Evolutionary conservation across 2,113 vertebrate species (phyloP).

Genomic region (Peromyscus californicus): DNA sequence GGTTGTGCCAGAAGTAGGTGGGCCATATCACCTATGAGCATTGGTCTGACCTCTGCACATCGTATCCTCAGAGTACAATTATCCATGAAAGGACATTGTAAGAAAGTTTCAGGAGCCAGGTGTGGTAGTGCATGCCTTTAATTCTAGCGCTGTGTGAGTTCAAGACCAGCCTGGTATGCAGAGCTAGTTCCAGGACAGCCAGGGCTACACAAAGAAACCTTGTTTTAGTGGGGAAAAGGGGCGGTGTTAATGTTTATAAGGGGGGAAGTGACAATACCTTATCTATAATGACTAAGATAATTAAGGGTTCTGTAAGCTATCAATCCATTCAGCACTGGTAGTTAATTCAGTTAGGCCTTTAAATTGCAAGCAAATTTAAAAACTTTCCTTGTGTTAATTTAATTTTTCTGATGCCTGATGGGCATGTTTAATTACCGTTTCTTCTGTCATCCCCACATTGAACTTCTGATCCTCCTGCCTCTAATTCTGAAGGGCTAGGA

Average conservation of each 20-base stretch:
- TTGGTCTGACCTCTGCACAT: not conserved
- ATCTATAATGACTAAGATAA: constrained; percentile 49
- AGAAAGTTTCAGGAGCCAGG: not conserved
- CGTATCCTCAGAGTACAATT: not conserved
- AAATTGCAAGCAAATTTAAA: constrained; percentile 75
- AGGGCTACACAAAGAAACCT: not conserved
- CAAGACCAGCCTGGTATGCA: not conserved
- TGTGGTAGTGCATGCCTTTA: not conserved
- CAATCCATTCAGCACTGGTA: constrained; percentile 72
- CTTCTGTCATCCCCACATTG: constrained; percentile 71
- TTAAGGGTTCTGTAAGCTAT: constrained; percentile 74
- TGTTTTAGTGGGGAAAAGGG: not conserved
- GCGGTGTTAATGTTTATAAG: constrained; percentile 12
- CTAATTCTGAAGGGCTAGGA: not conserved
- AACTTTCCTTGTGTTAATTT: constrained; percentile 67
- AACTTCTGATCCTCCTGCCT: not conserved
- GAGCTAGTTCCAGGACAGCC: not conserved
- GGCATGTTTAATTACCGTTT: constrained; percentile 72
- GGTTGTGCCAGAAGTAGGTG: not conserved
- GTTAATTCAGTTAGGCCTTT: constrained; percentile 75
- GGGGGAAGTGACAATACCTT: constrained; percentile 34
- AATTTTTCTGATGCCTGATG: constrained; percentile 74
- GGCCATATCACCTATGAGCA: not conserved
- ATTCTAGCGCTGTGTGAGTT: not conserved
- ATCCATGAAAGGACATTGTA: not conserved